phyloP scores from a whole-genome alignment of 2,888 invertebrate genomes.

The Conchocele bisecta region DNA sequence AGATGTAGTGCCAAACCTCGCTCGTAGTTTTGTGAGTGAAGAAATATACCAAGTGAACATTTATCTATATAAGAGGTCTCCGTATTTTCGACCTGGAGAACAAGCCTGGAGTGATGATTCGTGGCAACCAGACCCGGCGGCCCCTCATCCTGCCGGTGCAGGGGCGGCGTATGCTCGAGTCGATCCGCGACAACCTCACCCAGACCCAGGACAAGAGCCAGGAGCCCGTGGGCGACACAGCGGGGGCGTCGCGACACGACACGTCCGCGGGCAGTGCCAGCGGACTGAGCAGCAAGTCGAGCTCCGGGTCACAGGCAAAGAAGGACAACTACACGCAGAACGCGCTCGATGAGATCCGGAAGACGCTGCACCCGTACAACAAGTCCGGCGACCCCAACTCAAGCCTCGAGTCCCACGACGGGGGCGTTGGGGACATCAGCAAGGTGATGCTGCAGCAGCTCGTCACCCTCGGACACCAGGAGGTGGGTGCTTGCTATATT shows the following conservation, averaged over 20 bases:
- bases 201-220: slow-evolving; percentile 8
- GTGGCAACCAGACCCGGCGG: slow-evolving; percentile 48
- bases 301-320: slow-evolving; percentile 35
- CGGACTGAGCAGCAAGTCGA: slow-evolving; percentile 2
- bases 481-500: too few species aligned
- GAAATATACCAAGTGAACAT: too few species aligned
- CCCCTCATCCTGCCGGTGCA: slow-evolving; percentile 54
- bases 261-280: neutral
- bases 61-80: too few species aligned
- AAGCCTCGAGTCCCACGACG: slow-evolving; percentile 45
- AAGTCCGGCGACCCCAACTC: slow-evolving; percentile 54
- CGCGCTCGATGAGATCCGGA: slow-evolving; percentile 58
- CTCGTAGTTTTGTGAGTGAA: too few species aligned
- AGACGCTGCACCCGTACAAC: slow-evolving; percentile 60
- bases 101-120: neutral
- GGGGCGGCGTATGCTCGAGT: slow-evolving; percentile 60
- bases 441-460: slow-evolving; percentile 36
- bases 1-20: too few species aligned
- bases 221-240: slow-evolving; percentile 38
- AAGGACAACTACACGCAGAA: slow-evolving; percentile 56
- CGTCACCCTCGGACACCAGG: slow-evolving; percentile 16
- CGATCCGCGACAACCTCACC: slow-evolving; percentile 53
- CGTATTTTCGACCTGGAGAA: too few species aligned
- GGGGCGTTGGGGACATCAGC: slow-evolving; percentile 33
- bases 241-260: slow-evolving; percentile 37